Evolutionary conservation across 2,888 invertebrate species (phyloP).

Genomic region (Boloria selene): DNA sequence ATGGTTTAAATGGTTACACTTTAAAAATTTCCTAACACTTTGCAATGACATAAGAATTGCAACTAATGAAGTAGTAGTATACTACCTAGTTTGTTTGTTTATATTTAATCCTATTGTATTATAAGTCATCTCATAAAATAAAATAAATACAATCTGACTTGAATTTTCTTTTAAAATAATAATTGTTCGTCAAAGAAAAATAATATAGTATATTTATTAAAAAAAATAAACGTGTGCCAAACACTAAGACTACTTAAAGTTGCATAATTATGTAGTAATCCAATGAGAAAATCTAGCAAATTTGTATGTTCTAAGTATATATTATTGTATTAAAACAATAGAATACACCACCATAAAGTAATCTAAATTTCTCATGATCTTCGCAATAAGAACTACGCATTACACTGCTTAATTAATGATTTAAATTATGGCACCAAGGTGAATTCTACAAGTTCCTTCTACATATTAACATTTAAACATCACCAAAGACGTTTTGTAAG

Average conservation of each 20-base stretch:
- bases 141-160: not conserved
- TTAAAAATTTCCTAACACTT: constrained; percentile 1
- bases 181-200: not conserved
- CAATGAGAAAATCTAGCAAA: constrained; percentile 26
- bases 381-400: constrained; percentile 11
- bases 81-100: no score
- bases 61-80: not conserved
- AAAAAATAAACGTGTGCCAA: not conserved
- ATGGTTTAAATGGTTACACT: constrained; percentile 5
- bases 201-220: not conserved
- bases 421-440: constrained; percentile 29
- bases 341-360: constrained; percentile 7
- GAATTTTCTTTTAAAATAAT: constrained; percentile 4
- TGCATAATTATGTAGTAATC: constrained; percentile 27
- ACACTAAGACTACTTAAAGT: not conserved
- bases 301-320: not conserved
- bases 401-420: constrained; percentile 18
- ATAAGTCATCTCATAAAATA: no score
- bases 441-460: constrained; percentile 39
- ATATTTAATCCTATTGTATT: no score
- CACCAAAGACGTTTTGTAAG: constrained; percentile 49
- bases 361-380: constrained; percentile 23
- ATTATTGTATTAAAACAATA: constrained; percentile 15
- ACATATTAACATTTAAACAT: constrained; percentile 66
- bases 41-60: not conserved